These are phyloP conservation scores for Eupristina koningsbergeri DNA, from an alignment of 1,140 invertebrate genomes.

Conservation along the genomic window DNA sequence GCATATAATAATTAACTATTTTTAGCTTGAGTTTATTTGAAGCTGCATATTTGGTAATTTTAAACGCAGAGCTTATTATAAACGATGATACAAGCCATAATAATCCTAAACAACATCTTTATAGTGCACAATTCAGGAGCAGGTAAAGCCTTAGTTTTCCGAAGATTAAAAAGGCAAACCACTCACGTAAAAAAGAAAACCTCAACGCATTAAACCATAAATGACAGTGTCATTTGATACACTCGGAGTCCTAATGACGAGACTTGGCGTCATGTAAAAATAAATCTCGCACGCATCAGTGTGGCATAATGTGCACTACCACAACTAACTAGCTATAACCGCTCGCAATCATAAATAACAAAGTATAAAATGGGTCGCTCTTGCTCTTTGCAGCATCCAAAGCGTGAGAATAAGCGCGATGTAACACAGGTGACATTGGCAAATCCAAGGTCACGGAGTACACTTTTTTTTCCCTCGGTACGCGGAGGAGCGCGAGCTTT, in stretches of 20 bases:
- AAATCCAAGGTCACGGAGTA: conserved; percentile 35
- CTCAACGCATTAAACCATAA: neutral
- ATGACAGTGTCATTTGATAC: neutral
- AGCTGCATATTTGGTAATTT: too few relatives aligned
- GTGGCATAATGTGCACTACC: neutral
- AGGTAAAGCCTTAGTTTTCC: neutral
- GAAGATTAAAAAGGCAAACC: neutral
- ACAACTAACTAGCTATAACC: neutral
- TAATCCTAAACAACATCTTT: neutral
- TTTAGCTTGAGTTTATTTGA: too few relatives aligned
- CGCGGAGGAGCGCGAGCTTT: neutral
- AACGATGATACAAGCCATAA: too few relatives aligned
- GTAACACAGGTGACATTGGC: conserved; percentile 35
- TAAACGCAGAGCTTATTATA: too few relatives aligned
- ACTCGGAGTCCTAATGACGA: neutral
- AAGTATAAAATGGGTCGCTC: conserved; percentile 38
- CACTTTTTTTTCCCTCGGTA: conserved; percentile 12
- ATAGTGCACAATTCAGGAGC: neutral
- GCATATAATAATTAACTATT: too few relatives aligned
- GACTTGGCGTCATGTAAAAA: neutral
- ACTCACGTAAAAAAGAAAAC: neutral
- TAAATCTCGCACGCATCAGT: neutral
- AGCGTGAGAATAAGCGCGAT: conserved; percentile 45
- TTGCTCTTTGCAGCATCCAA: conserved; percentile 43
- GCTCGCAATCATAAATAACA: neutral